phyloP scores from a whole-genome alignment of 2,888 invertebrate genomes.

The Alentia gelatinosa region DNA sequence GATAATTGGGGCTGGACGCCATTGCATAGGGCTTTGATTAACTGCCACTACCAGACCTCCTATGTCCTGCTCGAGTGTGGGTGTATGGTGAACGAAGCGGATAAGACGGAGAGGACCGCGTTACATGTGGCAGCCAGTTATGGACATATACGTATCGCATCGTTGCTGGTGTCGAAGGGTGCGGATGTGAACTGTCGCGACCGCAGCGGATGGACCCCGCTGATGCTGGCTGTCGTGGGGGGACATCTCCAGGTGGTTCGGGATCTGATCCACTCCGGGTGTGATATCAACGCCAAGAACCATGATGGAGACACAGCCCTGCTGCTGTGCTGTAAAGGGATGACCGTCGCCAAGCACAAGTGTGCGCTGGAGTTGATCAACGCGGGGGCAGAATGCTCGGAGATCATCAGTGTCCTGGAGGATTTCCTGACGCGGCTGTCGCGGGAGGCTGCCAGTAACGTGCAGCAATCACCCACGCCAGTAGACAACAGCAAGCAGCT shows the following conservation, averaged over 20 bases:
- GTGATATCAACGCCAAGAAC: conserved; percentile 32
- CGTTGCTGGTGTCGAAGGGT: background rate
- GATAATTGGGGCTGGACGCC: conserved; percentile 58
- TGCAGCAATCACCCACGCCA: background rate
- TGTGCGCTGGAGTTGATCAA: conserved; percentile 3
- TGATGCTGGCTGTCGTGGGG: conserved; percentile 44
- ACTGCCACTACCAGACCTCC: conserved; percentile 47
- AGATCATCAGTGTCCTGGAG: background rate
- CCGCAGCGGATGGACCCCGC: conserved; percentile 9
- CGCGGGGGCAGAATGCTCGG: background rate
- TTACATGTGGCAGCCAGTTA: conserved; percentile 53
- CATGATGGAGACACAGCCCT: background rate
- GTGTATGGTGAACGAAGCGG: conserved; percentile 21
- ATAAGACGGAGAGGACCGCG: conserved; percentile 23
- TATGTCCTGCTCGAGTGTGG: conserved; percentile 11
- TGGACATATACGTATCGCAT: conserved; percentile 8
- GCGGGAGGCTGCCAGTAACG: background rate
- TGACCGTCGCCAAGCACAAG: conserved; percentile 17
- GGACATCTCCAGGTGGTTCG: conserved; percentile 42
- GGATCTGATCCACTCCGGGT: conserved; percentile 32
- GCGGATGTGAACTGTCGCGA: conserved; percentile 42
- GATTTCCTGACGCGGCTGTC: background rate
- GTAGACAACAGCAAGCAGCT: background rate
- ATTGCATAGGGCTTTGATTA: conserved; percentile 53
- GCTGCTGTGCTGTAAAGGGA: background rate